Percentiles rank a stretch among this genome's conserved stretches.
Conservation (phyloP, 2,113 vertebrate genomes). For the Aspiorhynchus laticeps region DNA sequence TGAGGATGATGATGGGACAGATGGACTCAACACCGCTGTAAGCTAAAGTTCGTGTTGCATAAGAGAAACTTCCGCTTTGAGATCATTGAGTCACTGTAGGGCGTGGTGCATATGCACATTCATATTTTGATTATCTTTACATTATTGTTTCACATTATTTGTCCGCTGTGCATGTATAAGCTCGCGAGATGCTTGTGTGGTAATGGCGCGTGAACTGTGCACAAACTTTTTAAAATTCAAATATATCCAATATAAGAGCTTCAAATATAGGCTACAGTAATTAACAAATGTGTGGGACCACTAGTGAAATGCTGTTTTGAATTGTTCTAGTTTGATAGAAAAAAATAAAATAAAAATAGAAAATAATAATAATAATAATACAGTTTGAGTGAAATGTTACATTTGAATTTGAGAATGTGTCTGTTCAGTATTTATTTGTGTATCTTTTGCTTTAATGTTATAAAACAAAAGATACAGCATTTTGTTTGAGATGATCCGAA, state of each 20-base stretch:
- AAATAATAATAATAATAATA: no score
- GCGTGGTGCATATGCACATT: constrained; percentile 41
- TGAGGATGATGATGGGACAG: constrained; percentile 22
- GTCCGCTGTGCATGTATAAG: background rate
- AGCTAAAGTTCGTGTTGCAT: constrained; percentile 71
- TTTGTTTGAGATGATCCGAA: no score
- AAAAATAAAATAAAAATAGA: no score
- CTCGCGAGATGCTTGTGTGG: background rate
- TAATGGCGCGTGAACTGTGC: background rate
- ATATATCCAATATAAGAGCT: background rate
- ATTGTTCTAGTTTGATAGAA: no score
- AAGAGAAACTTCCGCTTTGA: constrained; percentile 80
- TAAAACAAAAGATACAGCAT: no score
- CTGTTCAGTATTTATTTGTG: no score
- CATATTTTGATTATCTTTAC: background rate
- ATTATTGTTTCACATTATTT: background rate
- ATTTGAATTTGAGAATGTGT: no score
- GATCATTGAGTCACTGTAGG: constrained; percentile 61
- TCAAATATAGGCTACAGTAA: background rate
- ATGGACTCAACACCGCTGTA: constrained; percentile 30
- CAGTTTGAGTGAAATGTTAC: no score
- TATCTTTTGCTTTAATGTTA: no score
- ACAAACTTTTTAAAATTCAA: background rate
- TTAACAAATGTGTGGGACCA: no score
- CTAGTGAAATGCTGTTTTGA: no score